Base-by-base conservation (phyloP, 2,113 vertebrate genomes). In the Leucopternis melanops region DNA sequence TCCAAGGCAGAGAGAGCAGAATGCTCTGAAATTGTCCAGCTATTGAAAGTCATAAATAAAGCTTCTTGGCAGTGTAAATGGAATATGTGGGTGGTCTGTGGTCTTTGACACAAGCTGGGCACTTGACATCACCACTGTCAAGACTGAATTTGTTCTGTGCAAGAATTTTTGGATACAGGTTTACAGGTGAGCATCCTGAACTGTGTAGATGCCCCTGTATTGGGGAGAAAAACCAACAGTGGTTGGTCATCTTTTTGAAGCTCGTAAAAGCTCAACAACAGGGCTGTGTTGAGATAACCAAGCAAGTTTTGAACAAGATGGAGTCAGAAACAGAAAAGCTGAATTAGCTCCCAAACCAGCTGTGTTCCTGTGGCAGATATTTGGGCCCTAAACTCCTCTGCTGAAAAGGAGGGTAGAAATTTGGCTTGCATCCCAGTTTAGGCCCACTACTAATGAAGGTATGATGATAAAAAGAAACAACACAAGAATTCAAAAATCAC, bases 121-220 rank as follows among this genome's bases (percentile, higher is more conserved):
- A 9, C 6, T 72, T 90, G 29, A 38, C 9, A 50, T 82, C 26
- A 38, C 31, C 29, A 34, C 18, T 61, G 27, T 63, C 71, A 80
- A 90, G 62, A 45, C 0, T 36, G 21, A 52, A 34, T 77, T 88
- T 94, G 45, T 73, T 90, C 40, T 65, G 8, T 57, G n/a, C 6
- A 19, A 67, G 42, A 74, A 47, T 25, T 90, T 90, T 57, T 72
- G 17, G 10, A 9, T 82, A 26, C 22, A 13, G 36, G 15, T 71
- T 96, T 88, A 32, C n/a, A 79, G 14, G 62, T 72, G 22, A 86
- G 47, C 36, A 65, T 49, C 7, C 21, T 55, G n/a, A 40, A 44
- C 16, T 10, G 1, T 36, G 6, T 57, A 63, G 57, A 13, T 81
- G 42, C 8, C 17, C 13, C 17, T 75, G 6, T 1, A 0, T 40